These are phyloP conservation scores for Ammospiza maritima DNA, from an alignment of 2,797 vertebrate species.

Conservation along the genomic window DNA sequence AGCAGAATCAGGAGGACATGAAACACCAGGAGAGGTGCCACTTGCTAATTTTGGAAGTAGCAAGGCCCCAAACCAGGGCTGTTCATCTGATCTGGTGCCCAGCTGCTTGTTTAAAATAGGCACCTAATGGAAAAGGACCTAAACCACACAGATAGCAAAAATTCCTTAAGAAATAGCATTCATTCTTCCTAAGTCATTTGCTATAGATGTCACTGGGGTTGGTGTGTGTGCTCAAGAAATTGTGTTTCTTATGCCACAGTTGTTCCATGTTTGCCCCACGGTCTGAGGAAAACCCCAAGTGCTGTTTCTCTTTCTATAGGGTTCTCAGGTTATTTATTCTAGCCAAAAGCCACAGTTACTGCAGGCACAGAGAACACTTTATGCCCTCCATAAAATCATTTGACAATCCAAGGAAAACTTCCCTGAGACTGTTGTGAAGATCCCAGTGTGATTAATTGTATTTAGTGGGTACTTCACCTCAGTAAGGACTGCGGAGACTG, in stretches of 20 bases:
- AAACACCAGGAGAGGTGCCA: background rate
- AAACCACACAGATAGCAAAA: background rate
- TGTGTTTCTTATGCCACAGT: background rate
- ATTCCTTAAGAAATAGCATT: background rate
- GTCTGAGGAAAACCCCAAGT: background rate
- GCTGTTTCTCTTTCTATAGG: background rate
- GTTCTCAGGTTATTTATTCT: background rate
- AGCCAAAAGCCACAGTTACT: background rate
- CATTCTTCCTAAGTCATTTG: background rate
- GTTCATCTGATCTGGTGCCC: background rate
- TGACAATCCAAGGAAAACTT: slow-evolving; percentile 20
- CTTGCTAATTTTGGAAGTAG: background rate
- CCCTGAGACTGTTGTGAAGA: background rate
- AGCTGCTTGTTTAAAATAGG: background rate
- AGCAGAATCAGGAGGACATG: background rate
- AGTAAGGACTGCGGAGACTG: background rate
- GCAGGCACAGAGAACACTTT: background rate
- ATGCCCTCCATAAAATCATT: background rate
- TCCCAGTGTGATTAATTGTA: background rate
- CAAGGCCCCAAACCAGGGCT: rapidly evolving
- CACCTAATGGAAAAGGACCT: background rate
- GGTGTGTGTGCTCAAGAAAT: rapidly evolving
- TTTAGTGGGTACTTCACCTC: background rate
- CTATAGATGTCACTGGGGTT: background rate
- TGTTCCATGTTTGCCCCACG: rapidly evolving